Base-by-base conservation (phyloP, 2,113 vertebrate species). In the Gymnorhina tibicen region DNA sequence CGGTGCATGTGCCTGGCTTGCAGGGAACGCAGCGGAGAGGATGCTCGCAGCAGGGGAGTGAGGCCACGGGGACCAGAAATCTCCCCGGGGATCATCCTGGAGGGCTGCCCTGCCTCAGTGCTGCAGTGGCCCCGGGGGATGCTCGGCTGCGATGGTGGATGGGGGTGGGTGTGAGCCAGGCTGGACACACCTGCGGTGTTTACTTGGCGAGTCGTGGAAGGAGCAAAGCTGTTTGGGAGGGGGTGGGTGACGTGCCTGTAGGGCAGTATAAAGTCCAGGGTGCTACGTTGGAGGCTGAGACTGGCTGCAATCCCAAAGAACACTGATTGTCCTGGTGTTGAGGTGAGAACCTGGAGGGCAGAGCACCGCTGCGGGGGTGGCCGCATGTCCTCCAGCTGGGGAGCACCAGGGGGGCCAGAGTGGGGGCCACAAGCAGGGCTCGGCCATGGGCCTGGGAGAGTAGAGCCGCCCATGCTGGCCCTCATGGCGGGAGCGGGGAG, bases 251-350 rank as follows among this genome's bases (percentile, higher is more conserved):
- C 60, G 53, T 3, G 26, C 55, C 11, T 3, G 5, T 13, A 13
- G 73, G 46, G 50, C 56, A 47, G 93, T 94, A 96, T 97, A 97
- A 97, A 97, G 95, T 96, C 93, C 96, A 94, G 87, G 4, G 63
- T 56, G 30, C 11, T 10, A 18, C 0, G 4, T 2, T n/a, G 32
- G 7, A 68, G 5, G 5, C 35, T 37, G 52, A 12, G 42, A 7
- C 9, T 7, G 5, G 5, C 64, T 6, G 72, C 11, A 2, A 4
- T 93, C 39, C 50, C 7, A 1, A 3, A 55, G 67, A 73, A 24
- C 44, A 28, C 32, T 63, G 56, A 27, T 47, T 50, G 49, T 79
- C 13, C 49, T 1, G 35, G 26, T 9, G 33, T 27, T 27, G 76
- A 95, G 87, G 93, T 97, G 84, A 95, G 96, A 62, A 7, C 6